Percentiles rank a stretch among this genome's conserved stretches.
Conservation (phyloP, 2,113 vertebrate genomes). For the Rallus limicola region DNA sequence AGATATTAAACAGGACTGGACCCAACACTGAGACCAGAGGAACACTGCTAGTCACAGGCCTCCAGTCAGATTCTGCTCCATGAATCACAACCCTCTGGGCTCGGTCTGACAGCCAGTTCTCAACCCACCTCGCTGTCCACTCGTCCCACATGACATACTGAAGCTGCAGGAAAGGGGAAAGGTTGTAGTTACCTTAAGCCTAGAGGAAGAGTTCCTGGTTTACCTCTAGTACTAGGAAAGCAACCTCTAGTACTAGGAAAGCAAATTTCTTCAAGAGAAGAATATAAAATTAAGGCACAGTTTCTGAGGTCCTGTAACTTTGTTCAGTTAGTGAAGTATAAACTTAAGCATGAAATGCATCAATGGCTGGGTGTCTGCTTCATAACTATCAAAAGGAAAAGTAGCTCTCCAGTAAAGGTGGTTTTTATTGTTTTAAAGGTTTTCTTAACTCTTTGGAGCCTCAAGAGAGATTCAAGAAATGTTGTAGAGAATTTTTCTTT, state of each 20-base stretch:
- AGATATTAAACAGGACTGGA: no score
- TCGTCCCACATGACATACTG: no score
- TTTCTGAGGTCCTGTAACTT: background rate
- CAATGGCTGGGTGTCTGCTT: background rate
- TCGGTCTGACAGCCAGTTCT: no score
- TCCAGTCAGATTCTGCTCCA: no score
- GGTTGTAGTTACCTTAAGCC: background rate
- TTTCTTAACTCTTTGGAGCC: background rate
- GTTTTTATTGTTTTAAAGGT: background rate
- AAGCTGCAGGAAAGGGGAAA: background rate
- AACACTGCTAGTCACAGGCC: no score
- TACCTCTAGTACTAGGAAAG: background rate
- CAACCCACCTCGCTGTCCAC: no score
- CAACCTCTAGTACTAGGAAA: background rate
- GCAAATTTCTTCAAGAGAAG: background rate
- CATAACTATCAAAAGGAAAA: background rate
- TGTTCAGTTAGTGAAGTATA: background rate
- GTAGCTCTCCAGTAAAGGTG: background rate
- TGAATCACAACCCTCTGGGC: no score
- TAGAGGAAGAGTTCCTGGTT: background rate
- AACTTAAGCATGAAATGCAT: background rate
- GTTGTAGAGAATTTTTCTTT: background rate
- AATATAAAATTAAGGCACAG: background rate
- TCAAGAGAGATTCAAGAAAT: background rate
- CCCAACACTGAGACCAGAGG: no score